Evolutionary conservation across 2,888 invertebrate species (phyloP).

Genomic region (Zygogramma bicolorata): DNA sequence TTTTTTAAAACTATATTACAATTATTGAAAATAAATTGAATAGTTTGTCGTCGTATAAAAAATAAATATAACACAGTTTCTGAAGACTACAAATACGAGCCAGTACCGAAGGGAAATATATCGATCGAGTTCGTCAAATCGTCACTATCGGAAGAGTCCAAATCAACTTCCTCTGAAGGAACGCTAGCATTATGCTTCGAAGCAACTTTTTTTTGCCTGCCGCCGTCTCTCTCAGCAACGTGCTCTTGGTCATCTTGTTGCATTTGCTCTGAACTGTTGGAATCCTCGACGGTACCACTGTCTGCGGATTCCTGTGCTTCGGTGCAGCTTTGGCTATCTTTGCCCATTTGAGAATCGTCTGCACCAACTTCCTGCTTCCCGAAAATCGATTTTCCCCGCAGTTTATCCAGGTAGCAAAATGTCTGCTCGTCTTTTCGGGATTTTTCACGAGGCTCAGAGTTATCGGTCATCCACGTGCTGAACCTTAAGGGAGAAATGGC

Average conservation of each 20-base stretch:
- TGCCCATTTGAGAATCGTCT: neutral
- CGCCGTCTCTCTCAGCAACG: neutral
- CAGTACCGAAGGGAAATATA: constrained; percentile 50
- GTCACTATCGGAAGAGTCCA: constrained; percentile 18
- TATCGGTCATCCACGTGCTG: constrained; percentile 64
- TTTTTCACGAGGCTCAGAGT: constrained; percentile 39
- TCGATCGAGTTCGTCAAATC: constrained; percentile 46
- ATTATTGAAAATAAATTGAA: no score
- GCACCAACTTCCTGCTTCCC: constrained; percentile 46
- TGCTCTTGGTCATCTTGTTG: neutral
- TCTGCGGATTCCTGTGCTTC: neutral
- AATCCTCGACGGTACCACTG: neutral
- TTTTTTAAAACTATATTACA: no score
- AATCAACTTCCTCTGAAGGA: neutral
- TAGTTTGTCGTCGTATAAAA: no score
- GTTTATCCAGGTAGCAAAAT: constrained; percentile 47
- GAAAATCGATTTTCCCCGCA: constrained; percentile 49
- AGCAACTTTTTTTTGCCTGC: neutral
- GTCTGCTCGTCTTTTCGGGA: constrained; percentile 30
- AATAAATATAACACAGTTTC: no score
- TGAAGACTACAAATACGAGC: constrained; percentile 45
- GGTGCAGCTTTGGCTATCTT: neutral
- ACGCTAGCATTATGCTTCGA: neutral
- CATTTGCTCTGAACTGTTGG: neutral
- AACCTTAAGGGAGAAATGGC: constrained; percentile 70